phyloP scores from a whole-genome alignment of 2,888 invertebrate genomes.

The Acanthosepion lycidas region DNA sequence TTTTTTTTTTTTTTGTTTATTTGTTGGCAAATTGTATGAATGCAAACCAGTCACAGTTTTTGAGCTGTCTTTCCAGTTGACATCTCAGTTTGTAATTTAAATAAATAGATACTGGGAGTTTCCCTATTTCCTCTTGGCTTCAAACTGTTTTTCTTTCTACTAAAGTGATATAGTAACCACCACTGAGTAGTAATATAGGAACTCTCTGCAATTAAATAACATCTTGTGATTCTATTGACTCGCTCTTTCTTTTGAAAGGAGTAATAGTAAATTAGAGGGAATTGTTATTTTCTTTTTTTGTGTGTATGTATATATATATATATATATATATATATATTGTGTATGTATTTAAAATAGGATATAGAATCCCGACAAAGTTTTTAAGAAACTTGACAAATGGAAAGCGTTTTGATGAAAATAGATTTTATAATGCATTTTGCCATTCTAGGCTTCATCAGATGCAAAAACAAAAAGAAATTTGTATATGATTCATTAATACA shows the following conservation, averaged over 20 bases:
- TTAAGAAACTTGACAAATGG: too few relatives aligned
- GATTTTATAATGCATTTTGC: too few relatives aligned
- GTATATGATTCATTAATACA: too few relatives aligned
- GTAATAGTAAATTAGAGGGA: not conserved
- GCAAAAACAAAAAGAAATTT: too few relatives aligned
- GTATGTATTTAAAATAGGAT: not conserved
- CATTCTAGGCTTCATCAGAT: too few relatives aligned
- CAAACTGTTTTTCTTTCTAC: constrained; percentile 55
- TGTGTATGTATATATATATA: not conserved
- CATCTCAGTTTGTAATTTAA: constrained; percentile 22
- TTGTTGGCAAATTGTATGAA: constrained; percentile 10
- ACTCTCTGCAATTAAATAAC: not conserved
- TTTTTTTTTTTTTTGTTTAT: not conserved
- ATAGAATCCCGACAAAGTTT: too few relatives aligned
- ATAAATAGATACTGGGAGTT: constrained; percentile 21
- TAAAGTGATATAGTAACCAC: constrained; percentile 45
- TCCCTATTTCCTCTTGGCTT: constrained; percentile 50
- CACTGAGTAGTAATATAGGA: not conserved
- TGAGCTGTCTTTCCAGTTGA: constrained; percentile 6
- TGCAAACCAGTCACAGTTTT: not conserved
- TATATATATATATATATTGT: too few relatives aligned
- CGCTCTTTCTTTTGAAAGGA: not conserved
- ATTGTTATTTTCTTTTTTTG: not conserved
- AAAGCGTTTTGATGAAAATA: too few relatives aligned
- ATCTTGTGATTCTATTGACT: not conserved